phyloP scores from a whole-genome alignment of 2,113 vertebrate species.

The Melanocharis versteri region DNA sequence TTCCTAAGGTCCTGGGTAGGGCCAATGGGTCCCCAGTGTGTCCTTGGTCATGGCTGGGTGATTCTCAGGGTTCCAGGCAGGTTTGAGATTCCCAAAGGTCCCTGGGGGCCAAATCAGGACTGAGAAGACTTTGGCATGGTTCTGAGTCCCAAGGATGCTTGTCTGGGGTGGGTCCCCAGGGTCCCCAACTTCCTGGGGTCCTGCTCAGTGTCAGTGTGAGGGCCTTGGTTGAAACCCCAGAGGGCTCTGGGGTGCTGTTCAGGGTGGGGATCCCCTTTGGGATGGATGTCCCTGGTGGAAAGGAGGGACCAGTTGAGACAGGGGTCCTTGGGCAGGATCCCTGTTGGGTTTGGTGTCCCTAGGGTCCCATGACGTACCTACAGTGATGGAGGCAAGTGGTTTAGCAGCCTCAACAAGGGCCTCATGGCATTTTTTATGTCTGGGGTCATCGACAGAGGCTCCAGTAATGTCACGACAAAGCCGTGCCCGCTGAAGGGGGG shows the following conservation, averaged over 20 bases:
- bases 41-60: accelerated
- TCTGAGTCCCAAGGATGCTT: background rate
- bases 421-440: background rate
- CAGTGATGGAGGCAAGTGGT: background rate
- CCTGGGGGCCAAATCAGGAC: background rate
- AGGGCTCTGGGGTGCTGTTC: background rate
- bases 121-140: background rate
- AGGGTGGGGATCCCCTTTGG: background rate
- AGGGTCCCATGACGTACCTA: background rate
- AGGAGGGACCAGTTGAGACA: background rate
- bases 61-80: background rate
- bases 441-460: accelerated
- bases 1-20: background rate
- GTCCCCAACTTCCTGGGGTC: background rate
- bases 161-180: background rate
- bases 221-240: background rate
- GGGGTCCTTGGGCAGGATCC: background rate
- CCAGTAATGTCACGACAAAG: background rate
- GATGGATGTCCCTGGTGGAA: background rate
- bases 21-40: background rate
- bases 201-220: background rate
- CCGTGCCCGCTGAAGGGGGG: background rate
- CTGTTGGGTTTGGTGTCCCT: background rate
- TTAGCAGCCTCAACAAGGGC: background rate
- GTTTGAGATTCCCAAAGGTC: background rate